Percentiles rank a stretch among this genome's conserved stretches.
phyloP scores from a whole-genome alignment of 92 coral and sea anemone genomes.

The Epizoanthus rinbou region DNA sequence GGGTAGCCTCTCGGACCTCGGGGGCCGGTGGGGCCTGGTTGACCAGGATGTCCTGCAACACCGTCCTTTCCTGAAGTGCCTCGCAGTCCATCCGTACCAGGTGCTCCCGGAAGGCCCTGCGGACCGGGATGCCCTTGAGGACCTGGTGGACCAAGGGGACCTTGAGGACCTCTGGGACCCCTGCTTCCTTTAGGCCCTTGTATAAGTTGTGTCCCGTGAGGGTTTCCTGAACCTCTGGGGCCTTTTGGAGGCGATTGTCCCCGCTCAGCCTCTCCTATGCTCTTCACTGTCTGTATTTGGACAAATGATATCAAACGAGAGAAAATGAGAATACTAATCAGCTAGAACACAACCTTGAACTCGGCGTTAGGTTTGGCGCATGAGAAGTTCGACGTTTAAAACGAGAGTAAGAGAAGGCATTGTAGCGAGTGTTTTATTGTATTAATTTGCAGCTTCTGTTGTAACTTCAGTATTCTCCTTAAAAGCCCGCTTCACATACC shows the following conservation, averaged over 20 bases:
- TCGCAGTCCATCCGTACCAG: constrained; percentile 50
- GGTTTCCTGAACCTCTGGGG: constrained; percentile 6
- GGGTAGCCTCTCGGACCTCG: constrained; percentile 43
- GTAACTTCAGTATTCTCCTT: no score
- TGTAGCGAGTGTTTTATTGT: no score
- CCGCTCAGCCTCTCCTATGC: background rate
- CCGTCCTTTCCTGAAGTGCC: constrained; percentile 58
- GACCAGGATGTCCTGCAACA: constrained; percentile 25
- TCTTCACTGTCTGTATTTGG: background rate
- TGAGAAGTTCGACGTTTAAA: no score
- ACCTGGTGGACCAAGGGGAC: constrained; percentile 35
- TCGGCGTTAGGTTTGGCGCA: no score
- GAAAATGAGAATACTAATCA: no score
- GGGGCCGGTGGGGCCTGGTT: constrained; percentile 35
- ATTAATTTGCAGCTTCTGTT: no score
- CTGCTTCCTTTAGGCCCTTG: constrained; percentile 39
- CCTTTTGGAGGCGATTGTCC: constrained; percentile 8
- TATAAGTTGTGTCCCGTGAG: background rate
- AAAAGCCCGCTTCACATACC: no score
- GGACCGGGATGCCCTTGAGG: constrained; percentile 51
- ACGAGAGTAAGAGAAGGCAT: no score
- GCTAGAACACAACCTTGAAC: no score
- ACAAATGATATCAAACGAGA: background rate
- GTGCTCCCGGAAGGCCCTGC: constrained; percentile 53
- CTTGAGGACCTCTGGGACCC: constrained; percentile 40